Evolutionary conservation across 2,888 invertebrate species (phyloP).

Genomic region (Lysandra coridon): DNA sequence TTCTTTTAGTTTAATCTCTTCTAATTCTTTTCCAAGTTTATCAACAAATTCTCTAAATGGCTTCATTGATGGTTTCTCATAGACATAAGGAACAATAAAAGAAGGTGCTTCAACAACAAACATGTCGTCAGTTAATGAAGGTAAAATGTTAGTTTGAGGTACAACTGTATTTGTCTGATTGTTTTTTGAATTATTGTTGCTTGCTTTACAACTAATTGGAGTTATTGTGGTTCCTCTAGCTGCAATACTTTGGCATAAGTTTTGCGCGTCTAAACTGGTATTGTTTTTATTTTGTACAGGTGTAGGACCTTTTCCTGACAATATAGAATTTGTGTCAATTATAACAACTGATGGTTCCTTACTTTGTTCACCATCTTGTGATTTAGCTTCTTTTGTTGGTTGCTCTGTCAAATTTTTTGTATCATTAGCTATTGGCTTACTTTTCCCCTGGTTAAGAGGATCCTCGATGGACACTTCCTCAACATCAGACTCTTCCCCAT

Average conservation of each 20-base stretch:
- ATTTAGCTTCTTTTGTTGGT: constrained; percentile 79
- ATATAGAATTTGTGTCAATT: constrained; percentile 89
- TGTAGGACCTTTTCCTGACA: constrained; percentile 61
- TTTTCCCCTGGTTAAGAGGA: constrained; percentile 76
- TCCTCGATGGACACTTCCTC: constrained; percentile 86
- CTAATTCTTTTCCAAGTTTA: constrained; percentile 83
- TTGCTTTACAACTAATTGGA: constrained; percentile 64
- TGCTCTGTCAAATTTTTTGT: constrained; percentile 86
- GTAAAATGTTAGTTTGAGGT: constrained; percentile 80
- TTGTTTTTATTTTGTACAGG: constrained; percentile 51
- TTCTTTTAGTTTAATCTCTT: constrained; percentile 68
- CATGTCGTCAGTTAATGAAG: constrained; percentile 94
- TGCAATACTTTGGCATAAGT: constrained; percentile 74
- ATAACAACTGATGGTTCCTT: constrained; percentile 91
- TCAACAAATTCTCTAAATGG: constrained; percentile 88
- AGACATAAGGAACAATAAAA: constrained; percentile 95
- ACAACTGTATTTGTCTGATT: constrained; percentile 46
- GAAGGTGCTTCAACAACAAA: constrained; percentile 96
- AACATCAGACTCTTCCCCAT: constrained; percentile 82
- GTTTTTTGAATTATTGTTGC: constrained; percentile 39
- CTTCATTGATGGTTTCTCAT: constrained; percentile 92
- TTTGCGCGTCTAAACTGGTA: constrained; percentile 60
- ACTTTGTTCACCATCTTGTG: constrained; percentile 70
- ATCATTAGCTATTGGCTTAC: constrained; percentile 84
- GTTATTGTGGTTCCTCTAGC: constrained; percentile 79